Evolutionary conservation across 2,888 invertebrate genomes (phyloP), one percentile per base, ranked within the genome.

Genomic region (Ophonus ardosiacus): DNA sequence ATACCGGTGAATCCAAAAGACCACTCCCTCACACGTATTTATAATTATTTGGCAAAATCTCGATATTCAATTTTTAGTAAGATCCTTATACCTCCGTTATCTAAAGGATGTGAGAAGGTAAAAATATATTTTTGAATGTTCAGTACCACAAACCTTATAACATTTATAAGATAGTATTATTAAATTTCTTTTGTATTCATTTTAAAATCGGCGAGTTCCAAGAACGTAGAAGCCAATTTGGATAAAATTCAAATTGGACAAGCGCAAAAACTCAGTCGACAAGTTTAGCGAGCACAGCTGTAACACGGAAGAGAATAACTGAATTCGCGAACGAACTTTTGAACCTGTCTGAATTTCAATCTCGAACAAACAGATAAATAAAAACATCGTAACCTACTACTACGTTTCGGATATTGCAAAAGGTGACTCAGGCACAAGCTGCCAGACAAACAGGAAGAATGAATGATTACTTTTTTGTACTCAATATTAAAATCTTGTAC

Each of bases 291-390:
- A 21, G 40, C 71, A 8, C 71, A 74, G 71, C 40, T 74, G 71
- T 74, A 43, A 15, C 31, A 31, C 43, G 17, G 31, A 7, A 17
- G 15, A 18, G 40, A 40, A 43, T 74, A 74, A 74, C 71, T 7
- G 18, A 74, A 74, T 43, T 74, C 71, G 51, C 71, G 43, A 43
- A 74, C 71, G 71, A 74, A 74, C 43, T 74, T 74, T 74, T n/a
- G 18, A 74, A 74, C 43, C 71, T 17, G 71, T 74, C 21, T 43
- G 71, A 43, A 43, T 74, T 74, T 74, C 71, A 74, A 74, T 74
- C 71, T 74, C 71, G 17, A n/a, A 21, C 71, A 74, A 68, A 74
- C 43, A 63, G 59, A 21, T 63, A 63, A 21, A 21, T 21, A 63
- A 63, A 63, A 61, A 63, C 18, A 63, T 63, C 63, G 18, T 63